Evolutionary conservation across 2,888 invertebrate genomes (phyloP).

Genomic region (Adelognathus sp.): DNA sequence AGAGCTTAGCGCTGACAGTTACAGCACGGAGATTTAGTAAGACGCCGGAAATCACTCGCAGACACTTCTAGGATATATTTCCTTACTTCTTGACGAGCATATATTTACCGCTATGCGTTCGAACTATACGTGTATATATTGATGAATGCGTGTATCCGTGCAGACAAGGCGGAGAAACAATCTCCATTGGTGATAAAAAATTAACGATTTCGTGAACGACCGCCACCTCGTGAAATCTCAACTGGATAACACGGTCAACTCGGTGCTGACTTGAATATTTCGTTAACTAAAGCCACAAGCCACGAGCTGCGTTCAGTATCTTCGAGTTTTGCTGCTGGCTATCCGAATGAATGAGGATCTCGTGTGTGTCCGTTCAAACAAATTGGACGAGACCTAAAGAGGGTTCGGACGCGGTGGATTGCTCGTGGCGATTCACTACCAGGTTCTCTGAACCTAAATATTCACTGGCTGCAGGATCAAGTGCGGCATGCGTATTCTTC

Average conservation of each 20-base stretch:
- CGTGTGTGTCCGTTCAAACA: constrained; percentile 60
- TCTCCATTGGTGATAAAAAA: neutral
- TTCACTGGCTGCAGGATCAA: neutral
- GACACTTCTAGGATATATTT: constrained; percentile 2
- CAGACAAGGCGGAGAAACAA: neutral
- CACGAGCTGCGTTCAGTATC: neutral
- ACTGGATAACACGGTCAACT: constrained; percentile 29
- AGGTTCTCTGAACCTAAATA: constrained; percentile 20
- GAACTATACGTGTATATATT: no score
- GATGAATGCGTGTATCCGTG: neutral
- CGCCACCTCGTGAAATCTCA: constrained; percentile 29
- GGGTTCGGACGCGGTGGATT: constrained; percentile 26
- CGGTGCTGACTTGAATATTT: constrained; percentile 44
- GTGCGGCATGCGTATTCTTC: neutral
- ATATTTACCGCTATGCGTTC: neutral
- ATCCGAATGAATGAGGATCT: constrained; percentile 47
- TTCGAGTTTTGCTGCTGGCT: constrained; percentile 31
- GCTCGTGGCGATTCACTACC: constrained; percentile 44
- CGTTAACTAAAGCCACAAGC: constrained; percentile 17
- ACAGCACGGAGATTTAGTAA: constrained; percentile 12
- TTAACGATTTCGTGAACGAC: constrained; percentile 36
- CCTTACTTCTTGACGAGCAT: neutral
- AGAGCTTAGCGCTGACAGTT: neutral
- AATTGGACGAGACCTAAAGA: constrained; percentile 66
- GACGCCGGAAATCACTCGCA: constrained; percentile 19